Conservation (phyloP, 2,113 vertebrate species). For the Neofelis nebulosa region DNA sequence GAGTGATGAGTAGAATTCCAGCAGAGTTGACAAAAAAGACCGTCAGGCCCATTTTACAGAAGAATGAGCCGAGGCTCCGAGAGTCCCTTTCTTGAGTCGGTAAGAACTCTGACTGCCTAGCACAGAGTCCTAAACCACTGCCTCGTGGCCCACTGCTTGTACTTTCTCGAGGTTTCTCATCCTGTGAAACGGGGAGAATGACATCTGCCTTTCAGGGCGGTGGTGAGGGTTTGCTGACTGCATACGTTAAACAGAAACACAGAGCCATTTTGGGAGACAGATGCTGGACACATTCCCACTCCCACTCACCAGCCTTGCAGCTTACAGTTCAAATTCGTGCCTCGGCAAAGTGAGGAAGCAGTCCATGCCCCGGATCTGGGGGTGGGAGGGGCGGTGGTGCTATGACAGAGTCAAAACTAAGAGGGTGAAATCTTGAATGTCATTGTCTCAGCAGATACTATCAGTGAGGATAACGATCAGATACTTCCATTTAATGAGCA, state of each 20-base stretch:
- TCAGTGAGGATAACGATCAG: not conserved
- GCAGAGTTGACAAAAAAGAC: not conserved
- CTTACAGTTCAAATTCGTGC: conserved; percentile 16
- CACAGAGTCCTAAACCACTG: not conserved
- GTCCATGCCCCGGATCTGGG: not conserved
- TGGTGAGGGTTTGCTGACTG: not conserved
- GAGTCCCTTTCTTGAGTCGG: not conserved
- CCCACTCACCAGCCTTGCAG: conserved; percentile 28
- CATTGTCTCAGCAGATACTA: not conserved
- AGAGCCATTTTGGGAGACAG: not conserved
- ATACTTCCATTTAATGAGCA: not conserved
- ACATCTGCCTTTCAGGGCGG: not conserved
- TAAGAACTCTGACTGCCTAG: not conserved
- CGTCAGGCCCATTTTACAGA: not conserved
- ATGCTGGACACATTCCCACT: not conserved
- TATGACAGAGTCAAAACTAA: not conserved
- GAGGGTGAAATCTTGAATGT: not conserved
- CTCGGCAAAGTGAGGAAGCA: not conserved
- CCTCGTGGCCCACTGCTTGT: not conserved
- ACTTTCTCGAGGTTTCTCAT: not conserved
- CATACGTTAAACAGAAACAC: not conserved
- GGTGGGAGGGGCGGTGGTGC: not conserved
- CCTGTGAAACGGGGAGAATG: not conserved
- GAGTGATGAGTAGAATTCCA: not conserved
- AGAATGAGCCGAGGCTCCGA: not conserved